Percentiles rank a stretch among this genome's conserved stretches.
Evolutionary conservation across 2,113 vertebrate species (phyloP).

Genomic region (Scomber japonicus): DNA sequence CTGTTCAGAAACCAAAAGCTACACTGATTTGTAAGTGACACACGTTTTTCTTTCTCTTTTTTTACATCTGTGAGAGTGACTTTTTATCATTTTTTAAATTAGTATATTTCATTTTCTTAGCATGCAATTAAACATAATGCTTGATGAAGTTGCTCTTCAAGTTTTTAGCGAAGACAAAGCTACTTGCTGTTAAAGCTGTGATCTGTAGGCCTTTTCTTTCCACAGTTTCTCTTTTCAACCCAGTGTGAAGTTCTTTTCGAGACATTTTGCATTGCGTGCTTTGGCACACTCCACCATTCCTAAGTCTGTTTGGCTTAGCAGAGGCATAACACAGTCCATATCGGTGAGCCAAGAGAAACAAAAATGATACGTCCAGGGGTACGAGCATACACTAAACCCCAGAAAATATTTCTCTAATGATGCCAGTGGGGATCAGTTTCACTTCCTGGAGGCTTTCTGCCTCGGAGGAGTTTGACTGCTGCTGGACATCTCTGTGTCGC

Average conservation of each 20-base stretch:
- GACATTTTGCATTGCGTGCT: conserved; percentile 78
- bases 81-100: neutral
- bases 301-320: conserved; percentile 84
- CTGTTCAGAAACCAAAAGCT: neutral
- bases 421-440: conserved; percentile 78
- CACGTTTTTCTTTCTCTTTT: neutral
- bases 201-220: conserved; percentile 52
- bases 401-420: conserved; percentile 84
- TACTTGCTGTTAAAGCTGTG: conserved; percentile 23
- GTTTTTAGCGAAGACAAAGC: conserved; percentile 7
- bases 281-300: conserved; percentile 79
- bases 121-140: neutral
- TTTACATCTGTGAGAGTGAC: neutral
- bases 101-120: neutral
- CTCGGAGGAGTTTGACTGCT: conserved; percentile 21
- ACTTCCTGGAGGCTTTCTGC: conserved; percentile 73
- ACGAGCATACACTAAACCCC: conserved; percentile 70
- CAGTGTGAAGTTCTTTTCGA: conserved; percentile 69
- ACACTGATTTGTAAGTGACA: conserved; percentile 10
- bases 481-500: conserved; percentile 41
- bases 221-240: conserved; percentile 60
- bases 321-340: conserved; percentile 77
- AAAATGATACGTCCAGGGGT: conserved; percentile 81
- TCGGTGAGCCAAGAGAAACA: conserved; percentile 82
- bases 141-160: neutral